Base-by-base conservation (phyloP, 2,113 vertebrate genomes). In the Indicator indicator region DNA sequence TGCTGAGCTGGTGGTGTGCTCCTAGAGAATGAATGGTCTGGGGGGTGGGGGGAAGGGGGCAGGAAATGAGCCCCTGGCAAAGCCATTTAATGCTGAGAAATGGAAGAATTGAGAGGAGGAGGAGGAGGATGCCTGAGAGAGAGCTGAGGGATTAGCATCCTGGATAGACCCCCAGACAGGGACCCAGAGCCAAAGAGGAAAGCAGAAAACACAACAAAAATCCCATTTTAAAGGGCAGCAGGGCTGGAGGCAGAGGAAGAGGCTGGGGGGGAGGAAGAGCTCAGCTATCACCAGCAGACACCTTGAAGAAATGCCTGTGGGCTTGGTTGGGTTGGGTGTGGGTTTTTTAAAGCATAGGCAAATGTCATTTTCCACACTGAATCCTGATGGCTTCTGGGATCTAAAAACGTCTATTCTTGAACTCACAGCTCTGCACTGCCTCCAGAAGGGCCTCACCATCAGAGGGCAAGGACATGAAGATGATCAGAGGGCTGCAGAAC, bases 41-140 rank as follows among this genome's bases (percentile, higher is more conserved):
- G 32, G 44, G 32, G 20, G 12, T 14, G 14, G 42, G 42, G 12
- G 42, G 42, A 42, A 19, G 1, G 78, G 81, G 78, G 85, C 55
- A 77, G 81, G 87, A 91, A 93, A 76, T 59, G 75, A 95, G 92
- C 84, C 83, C 64, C 73, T 63, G 44, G 69, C 50, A 92, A 94
- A 77, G 46, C 48, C 50, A 38, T 65, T 91, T 83, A 89, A 88
- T 7, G 7, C 11, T 76, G 71, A 91, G 94, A 94, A 95, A 94
- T 13, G 90, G 86, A 92, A 93, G 89, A 96, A 92, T 92, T 79
- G 91, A 64, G 93, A 88, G 54, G 70, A 95, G 95, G 91, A 95
- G 84, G 54, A 90, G 95, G 91, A 95, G 84, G 54, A 90, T 28
- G 88, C 89, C 2, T 3, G 16, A 62, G 79, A 80, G 82, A 94